A percentile compares a stretch with the other conserved stretches of the same genome.
Conservation (phyloP, 2,113 vertebrate species). For the Brevimyrus niger region DNA sequence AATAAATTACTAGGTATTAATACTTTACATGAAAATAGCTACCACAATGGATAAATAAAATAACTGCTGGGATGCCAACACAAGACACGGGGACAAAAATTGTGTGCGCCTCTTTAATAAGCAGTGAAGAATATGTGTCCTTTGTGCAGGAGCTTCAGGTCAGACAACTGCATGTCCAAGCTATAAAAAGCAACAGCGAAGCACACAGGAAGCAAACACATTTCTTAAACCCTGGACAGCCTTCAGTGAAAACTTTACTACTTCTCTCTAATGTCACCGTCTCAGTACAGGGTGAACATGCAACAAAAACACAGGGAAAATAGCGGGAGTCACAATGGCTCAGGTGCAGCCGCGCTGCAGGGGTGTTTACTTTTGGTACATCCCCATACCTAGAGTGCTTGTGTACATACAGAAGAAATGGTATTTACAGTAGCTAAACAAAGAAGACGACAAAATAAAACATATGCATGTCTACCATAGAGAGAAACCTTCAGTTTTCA, state of each 20-base stretch:
- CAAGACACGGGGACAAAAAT: neutral
- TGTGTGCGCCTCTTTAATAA: neutral
- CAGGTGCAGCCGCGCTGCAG: neutral
- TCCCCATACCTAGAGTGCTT: neutral
- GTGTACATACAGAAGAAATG: neutral
- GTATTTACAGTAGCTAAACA: neutral
- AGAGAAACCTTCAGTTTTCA: neutral
- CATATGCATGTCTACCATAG: neutral
- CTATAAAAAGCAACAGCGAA: constrained; percentile 11
- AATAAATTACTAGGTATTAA: neutral
- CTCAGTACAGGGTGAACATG: neutral
- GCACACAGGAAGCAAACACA: neutral
- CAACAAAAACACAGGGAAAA: neutral
- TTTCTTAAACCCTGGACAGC: neutral
- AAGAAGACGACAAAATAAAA: neutral
- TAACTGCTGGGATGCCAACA: neutral
- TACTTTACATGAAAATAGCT: neutral
- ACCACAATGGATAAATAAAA: neutral
- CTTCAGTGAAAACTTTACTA: neutral
- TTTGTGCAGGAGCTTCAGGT: constrained; percentile 11
- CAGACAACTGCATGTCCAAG: constrained; percentile 6
- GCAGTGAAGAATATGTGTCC: constrained; percentile 10
- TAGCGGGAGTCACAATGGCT: neutral
- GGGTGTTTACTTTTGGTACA: neutral
- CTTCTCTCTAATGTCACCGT: neutral